Base-by-base conservation (phyloP, 2,113 vertebrate species). In the Spilogale gracilis region DNA sequence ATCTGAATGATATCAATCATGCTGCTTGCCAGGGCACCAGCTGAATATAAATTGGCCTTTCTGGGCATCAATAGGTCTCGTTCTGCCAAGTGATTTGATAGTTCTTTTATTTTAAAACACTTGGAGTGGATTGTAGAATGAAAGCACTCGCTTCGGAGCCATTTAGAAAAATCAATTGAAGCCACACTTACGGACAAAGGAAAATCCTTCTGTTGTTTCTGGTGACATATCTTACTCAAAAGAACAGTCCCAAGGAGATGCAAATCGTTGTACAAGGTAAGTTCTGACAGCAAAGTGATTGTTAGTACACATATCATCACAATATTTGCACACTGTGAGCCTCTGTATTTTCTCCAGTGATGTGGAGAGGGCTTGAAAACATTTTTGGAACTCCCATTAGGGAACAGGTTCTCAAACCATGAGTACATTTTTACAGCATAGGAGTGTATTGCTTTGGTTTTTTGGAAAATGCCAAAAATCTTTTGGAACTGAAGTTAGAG, bases 31-130 rank as follows among this genome's bases (percentile, higher is more conserved):
- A 91, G 61, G 50, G 73, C 9, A 2, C 91, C 50, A 56, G 23
- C 82, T 80, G 97, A 97, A 98, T 98, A 93, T 89, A 96, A 98
- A 97, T 97, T 73, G 79, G 61, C 82, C 94, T 96, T 96, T 93
- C 95, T 65, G 89, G 94, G 94, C 96, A 97, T 97, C 95, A 87
- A 6, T 45, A 54, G 89, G 87, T 61, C 82, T 67, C 25, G 0
- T 92, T 94, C 91, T 91, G 71, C 92, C 96, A 95, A 98, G 76
- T 85, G 60, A 96, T 98, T 97, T 97, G 91, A 98, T 96, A 91
- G 92, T 96, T 97, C 90, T 97, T 97, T 97, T 96, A 96, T 98
- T 98, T 98, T 94, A 96, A 92, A 97, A 95, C 87, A 94, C 65
- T 97, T 96, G 97, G 38, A 67, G 93, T 94, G 82, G 93, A 96